Base-by-base conservation (phyloP, 2,797 vertebrate species). In the Aeoliscus strigatus region DNA sequence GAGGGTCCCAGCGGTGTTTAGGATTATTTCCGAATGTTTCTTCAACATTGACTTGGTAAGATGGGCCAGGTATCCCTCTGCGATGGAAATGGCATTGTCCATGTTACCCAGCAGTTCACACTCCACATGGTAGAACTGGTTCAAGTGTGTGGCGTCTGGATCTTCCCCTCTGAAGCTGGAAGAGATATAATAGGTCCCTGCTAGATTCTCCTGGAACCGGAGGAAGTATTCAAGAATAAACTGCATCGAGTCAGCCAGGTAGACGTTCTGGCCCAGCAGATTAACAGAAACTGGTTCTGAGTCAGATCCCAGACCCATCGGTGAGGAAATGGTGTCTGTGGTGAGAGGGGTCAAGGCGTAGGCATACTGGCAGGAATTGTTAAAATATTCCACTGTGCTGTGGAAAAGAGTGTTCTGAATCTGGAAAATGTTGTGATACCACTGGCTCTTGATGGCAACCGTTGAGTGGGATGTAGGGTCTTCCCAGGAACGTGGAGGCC, bases 381-480 rank as follows among this genome's bases (percentile, higher is more conserved):
- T 73, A 40, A 90, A 90, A 74, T 84, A 90, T 49, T 90, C 86
- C 27, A 89, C 88, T 14, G 89, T 89, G 58, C 79, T 82, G 72
- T 90, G 89, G 66, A 90, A 90, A 27, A 90, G 78, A n/a, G 87
- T 89, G 63, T 87, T 89, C 47, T 90, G 89, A 52, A 90, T 85
- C 70, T 87, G 82, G 66, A 90, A 90, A 18, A 90, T 50, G 57
- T 85, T 83, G 8, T 76, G 77, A 65, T 90, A 90, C 89, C 89
- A 90, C 29, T 81, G 77, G 63, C 80, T 89, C 11, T 61, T 85
- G 29, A 90, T 86, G 37, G 88, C 87, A 25, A 78, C 38, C 27
- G 62, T 73, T 9, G 88, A 75, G 37, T 90, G 89, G 45, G 69
- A 79, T 23, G 75, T 58, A 3, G 89, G 87, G 24, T 82, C 60